Conservation (phyloP, 1,140 invertebrate genomes). For the Pseudomyrmex gracilis region DNA sequence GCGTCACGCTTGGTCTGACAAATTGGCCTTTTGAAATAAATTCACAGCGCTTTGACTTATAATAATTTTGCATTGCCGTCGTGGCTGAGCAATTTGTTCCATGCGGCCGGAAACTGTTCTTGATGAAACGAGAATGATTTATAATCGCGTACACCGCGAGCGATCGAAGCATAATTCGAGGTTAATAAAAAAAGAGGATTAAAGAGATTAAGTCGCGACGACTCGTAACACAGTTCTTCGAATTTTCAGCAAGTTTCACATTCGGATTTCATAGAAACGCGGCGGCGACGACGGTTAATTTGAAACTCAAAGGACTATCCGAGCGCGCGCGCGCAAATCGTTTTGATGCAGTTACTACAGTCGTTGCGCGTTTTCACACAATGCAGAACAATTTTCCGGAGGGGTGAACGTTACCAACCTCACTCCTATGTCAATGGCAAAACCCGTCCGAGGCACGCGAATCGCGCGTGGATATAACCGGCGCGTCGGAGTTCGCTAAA, state of each 20-base stretch:
- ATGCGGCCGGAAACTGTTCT: constrained; percentile 4
- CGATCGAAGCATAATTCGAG: background rate
- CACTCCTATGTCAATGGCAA: constrained; percentile 34
- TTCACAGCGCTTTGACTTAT: constrained; percentile 30
- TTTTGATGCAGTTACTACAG: background rate
- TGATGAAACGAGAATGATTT: constrained; percentile 21
- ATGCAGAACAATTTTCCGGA: constrained; percentile 57
- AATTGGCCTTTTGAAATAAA: constrained; percentile 52
- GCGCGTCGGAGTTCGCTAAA: constrained; percentile 44
- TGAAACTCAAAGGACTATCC: constrained; percentile 36
- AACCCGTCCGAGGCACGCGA: constrained; percentile 51
- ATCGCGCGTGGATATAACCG: constrained; percentile 35
- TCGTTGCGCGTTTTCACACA: constrained; percentile 34
- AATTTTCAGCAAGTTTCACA: background rate
- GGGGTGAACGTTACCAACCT: constrained; percentile 3
- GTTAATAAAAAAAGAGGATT: background rate
- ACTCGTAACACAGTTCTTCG: no score
- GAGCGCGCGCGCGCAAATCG: background rate
- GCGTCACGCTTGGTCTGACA: constrained; percentile 5
- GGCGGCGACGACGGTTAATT: background rate
- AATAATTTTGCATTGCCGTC: constrained; percentile 40
- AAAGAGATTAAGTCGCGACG: background rate
- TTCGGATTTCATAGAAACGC: background rate
- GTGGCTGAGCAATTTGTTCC: background rate
- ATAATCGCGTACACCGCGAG: background rate